These are phyloP conservation scores for Lithodes maja DNA, from an alignment of 2,888 invertebrate genomes.

Conservation along the genomic window DNA sequence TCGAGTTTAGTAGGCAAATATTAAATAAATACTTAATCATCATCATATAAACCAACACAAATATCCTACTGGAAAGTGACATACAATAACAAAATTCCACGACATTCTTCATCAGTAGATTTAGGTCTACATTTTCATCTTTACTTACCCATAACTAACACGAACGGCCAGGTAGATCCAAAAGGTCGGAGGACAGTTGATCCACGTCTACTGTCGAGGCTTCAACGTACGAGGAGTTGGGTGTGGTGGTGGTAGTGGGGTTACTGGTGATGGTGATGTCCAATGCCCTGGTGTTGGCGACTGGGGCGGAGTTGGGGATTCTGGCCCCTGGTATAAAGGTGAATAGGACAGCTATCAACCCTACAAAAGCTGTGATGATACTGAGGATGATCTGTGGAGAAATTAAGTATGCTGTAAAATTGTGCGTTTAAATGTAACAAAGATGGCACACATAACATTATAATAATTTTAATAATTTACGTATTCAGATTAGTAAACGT, in stretches of 20 bases:
- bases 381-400: slow-evolving; percentile 8
- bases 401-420: too few relatives aligned
- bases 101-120: too few relatives aligned
- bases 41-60: too few relatives aligned
- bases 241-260: not conserved
- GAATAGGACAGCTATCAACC: not conserved
- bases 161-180: slow-evolving; percentile 33
- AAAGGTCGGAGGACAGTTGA: not conserved
- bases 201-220: slow-evolving; percentile 1
- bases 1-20: too few relatives aligned
- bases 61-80: too few relatives aligned
- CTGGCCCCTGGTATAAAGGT: slow-evolving; percentile 22
- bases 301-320: not conserved
- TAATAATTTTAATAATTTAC: not conserved
- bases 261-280: not conserved
- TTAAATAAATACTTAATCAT: too few relatives aligned
- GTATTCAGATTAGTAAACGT: too few relatives aligned
- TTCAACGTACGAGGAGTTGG: not conserved
- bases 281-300: not conserved
- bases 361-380: not conserved
- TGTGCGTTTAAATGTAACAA: not conserved
- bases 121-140: too few relatives aligned
- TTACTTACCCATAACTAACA: slow-evolving; percentile 22
- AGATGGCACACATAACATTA: not conserved
- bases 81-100: too few relatives aligned